Percentiles rank a stretch among this genome's conserved stretches.
These are phyloP conservation scores for Pimpla rufipes DNA, from an alignment of 2,888 invertebrate species.

Conservation along the genomic window DNA sequence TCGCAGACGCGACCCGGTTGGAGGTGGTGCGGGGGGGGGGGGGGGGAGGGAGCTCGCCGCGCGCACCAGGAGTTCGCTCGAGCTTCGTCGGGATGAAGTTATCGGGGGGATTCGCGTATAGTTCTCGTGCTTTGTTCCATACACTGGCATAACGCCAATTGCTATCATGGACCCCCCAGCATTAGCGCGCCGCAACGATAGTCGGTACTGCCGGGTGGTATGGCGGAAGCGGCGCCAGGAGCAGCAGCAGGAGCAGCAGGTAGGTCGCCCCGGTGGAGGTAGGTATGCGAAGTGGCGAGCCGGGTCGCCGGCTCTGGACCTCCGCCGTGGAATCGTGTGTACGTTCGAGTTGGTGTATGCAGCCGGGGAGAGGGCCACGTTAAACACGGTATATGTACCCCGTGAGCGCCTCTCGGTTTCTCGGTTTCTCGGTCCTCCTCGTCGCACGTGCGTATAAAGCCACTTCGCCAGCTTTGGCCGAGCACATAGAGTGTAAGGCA, in stretches of 20 bases:
- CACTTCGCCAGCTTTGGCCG: not conserved
- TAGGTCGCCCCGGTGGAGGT: too few relatives aligned
- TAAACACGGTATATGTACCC: constrained; percentile 24
- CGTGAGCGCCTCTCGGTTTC: constrained; percentile 27
- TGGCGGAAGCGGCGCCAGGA: constrained; percentile 29
- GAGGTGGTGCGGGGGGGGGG: too few relatives aligned
- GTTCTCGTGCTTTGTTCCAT: constrained; percentile 81
- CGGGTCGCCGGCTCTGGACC: constrained; percentile 9
- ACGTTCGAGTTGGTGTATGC: constrained; percentile 44
- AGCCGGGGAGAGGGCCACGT: constrained; percentile 22
- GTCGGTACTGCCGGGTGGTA: not conserved
- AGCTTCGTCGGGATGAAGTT: constrained; percentile 68
- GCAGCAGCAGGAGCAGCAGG: constrained; percentile 33
- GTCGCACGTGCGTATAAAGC: constrained; percentile 33
- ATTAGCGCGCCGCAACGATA: constrained; percentile 62
- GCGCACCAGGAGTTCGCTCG: constrained; percentile 58
- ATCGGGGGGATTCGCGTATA: constrained; percentile 72
- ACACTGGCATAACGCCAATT: constrained; percentile 80
- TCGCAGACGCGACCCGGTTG: constrained; percentile 67
- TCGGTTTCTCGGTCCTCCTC: constrained; percentile 25
- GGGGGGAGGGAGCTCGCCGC: constrained; percentile 27
- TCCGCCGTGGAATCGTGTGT: constrained; percentile 3
- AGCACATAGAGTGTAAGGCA: not conserved
- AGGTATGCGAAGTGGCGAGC: constrained; percentile 43
- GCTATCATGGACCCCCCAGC: constrained; percentile 66